phyloP scores from a whole-genome alignment of 92 coral and sea anemone genomes.

The Scolanthus callimorphus region DNA sequence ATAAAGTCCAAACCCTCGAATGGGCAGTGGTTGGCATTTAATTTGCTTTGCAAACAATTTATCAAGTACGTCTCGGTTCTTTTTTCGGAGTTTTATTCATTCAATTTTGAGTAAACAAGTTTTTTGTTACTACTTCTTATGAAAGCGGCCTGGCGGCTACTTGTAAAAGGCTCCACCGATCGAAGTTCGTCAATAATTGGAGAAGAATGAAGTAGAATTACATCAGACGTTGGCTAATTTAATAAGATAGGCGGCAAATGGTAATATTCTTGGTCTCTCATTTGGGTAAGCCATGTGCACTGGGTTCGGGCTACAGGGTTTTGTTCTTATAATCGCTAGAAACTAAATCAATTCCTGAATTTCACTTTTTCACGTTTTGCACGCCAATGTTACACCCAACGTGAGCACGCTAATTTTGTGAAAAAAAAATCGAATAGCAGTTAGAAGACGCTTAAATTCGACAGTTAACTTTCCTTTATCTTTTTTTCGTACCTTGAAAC shows the following conservation, averaged over 20 bases:
- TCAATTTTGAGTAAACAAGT: slow-evolving; percentile 53
- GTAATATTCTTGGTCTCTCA: no score
- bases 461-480: no score
- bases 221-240: slow-evolving; percentile 23
- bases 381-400: no score
- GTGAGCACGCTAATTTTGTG: no score
- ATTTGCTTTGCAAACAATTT: slow-evolving; percentile 61
- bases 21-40: slow-evolving; percentile 27
- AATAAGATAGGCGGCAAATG: slow-evolving; percentile 31
- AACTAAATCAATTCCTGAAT: no score
- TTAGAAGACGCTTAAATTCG: no score
- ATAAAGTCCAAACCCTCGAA: slow-evolving; percentile 25
- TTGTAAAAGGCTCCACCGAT: slow-evolving; percentile 28
- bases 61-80: slow-evolving; percentile 45
- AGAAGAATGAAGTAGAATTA: slow-evolving; percentile 18
- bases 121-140: slow-evolving; percentile 34
- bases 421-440: no score
- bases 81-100: slow-evolving; percentile 47
- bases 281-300: no score
- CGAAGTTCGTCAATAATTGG: slow-evolving; percentile 17
- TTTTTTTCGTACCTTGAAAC: no score
- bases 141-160: slow-evolving; percentile 40
- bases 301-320: no score
- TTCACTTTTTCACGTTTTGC: no score
- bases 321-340: no score